Evolutionary conservation across 2,113 vertebrate genomes (phyloP).

Genomic region (Odontophorus gujanensis): DNA sequence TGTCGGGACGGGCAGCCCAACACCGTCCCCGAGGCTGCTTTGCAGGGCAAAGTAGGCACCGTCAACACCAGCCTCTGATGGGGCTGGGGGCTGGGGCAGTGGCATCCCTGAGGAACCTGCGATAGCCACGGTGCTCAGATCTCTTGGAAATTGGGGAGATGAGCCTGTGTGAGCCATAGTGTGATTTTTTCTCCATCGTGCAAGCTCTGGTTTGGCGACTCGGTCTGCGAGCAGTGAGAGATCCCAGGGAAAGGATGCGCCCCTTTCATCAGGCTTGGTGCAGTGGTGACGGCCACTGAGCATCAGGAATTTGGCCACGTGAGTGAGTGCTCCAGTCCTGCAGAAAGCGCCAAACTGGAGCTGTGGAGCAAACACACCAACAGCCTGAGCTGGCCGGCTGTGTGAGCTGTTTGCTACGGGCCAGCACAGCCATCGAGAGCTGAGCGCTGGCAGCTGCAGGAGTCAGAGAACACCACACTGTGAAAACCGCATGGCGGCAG

Average conservation of each 20-base stretch:
- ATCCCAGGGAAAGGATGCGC: not conserved
- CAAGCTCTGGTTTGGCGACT: not conserved
- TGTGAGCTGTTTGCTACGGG: slow-evolving; percentile 46
- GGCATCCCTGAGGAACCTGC: rapidly evolving
- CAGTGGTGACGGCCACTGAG: rapidly evolving
- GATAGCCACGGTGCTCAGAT: not conserved
- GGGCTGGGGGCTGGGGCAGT: rapidly evolving
- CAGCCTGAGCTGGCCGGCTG: not conserved
- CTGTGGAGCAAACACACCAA: not conserved
- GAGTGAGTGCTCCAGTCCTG: not conserved
- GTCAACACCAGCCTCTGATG: slow-evolving; percentile 87
- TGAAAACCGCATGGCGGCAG: slow-evolving; percentile 22
- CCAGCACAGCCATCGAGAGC: slow-evolving; percentile 27
- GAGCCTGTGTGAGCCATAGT: rapidly evolving
- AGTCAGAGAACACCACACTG: slow-evolving; percentile 57
- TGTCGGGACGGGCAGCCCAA: slow-evolving; percentile 85
- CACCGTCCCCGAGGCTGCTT: slow-evolving; percentile 54
- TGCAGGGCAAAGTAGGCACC: slow-evolving; percentile 69
- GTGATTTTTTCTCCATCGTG: not conserved
- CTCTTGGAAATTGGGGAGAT: not conserved
- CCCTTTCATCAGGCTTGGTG: not conserved
- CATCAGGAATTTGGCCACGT: not conserved
- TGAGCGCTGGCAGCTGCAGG: not conserved
- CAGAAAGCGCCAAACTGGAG: slow-evolving; percentile 30
- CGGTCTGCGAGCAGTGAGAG: rapidly evolving